A percentile compares a stretch with the other conserved stretches of the same genome.
phyloP scores from a whole-genome alignment of 2,113 vertebrate genomes.

The Myrmecophaga tridactyla region DNA sequence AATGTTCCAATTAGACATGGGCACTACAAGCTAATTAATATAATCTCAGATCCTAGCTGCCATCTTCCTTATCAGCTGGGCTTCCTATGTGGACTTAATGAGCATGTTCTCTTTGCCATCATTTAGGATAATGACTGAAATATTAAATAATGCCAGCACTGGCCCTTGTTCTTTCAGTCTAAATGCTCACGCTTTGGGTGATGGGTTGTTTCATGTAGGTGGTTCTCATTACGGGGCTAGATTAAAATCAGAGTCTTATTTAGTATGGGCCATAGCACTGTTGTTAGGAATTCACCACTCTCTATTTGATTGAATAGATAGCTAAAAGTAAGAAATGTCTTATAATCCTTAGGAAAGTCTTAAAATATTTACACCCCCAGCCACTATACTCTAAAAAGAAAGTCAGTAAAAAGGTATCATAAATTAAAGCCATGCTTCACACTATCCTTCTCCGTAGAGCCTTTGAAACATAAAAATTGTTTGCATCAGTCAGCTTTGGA shows the following conservation, averaged over 20 bases:
- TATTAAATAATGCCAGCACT: background rate
- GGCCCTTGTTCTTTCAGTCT: background rate
- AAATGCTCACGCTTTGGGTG: background rate
- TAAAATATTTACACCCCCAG: background rate
- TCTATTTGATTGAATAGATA: background rate
- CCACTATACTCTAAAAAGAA: background rate
- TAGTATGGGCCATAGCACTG: background rate
- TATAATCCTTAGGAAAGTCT: background rate
- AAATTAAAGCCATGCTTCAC: background rate
- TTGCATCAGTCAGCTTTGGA: constrained; percentile 41
- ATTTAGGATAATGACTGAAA: background rate
- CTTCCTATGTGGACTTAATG: background rate
- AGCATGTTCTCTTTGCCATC: background rate
- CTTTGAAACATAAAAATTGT: constrained; percentile 30
- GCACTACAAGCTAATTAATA: background rate
- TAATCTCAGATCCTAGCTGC: background rate
- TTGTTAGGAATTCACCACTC: constrained; percentile 4
- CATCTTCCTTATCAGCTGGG: background rate
- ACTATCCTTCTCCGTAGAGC: constrained; percentile 6
- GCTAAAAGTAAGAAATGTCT: background rate
- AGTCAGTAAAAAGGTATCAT: background rate
- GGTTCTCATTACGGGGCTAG: constrained; percentile 28
- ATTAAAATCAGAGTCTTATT: constrained; percentile 43
- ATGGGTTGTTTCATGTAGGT: background rate
- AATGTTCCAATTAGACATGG: background rate